Evolutionary conservation across 2,888 invertebrate genomes (phyloP).

Genomic region (Eretmocerus hayati): DNA sequence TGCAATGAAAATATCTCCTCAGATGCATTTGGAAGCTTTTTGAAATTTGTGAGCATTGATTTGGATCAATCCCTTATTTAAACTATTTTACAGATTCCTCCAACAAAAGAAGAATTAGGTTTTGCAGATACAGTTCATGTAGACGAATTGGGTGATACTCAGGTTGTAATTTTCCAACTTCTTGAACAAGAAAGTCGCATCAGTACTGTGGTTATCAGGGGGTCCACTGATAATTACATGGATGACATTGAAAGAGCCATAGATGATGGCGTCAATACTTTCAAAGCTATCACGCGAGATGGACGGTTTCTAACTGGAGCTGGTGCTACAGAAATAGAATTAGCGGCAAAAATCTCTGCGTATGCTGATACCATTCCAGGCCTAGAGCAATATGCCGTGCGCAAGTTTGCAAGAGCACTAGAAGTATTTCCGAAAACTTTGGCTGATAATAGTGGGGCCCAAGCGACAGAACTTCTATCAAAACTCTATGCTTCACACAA

Average conservation of each 20-base stretch:
- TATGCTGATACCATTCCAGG: conserved; percentile 91
- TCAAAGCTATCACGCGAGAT: conserved; percentile 81
- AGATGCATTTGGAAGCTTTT: no score
- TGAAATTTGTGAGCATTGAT: not conserved
- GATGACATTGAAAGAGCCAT: conserved; percentile 97
- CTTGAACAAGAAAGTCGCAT: conserved; percentile 78
- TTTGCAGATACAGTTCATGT: conserved; percentile 82
- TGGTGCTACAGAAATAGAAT: conserved; percentile 90
- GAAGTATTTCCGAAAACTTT: conserved; percentile 87
- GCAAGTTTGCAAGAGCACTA: conserved; percentile 84
- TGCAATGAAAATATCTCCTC: no score
- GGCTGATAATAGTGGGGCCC: conserved; percentile 90
- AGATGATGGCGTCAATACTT: conserved; percentile 98
- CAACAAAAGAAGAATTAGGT: conserved; percentile 85
- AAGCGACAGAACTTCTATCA: conserved; percentile 78
- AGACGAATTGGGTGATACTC: conserved; percentile 93
- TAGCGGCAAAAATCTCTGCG: conserved; percentile 77
- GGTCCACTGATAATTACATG: conserved; percentile 96
- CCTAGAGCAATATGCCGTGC: conserved; percentile 92
- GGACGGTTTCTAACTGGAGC: conserved; percentile 83
- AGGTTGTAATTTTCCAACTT: conserved; percentile 88
- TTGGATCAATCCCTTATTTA: not conserved
- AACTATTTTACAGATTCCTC: conserved; percentile 52
- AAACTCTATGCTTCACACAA: conserved; percentile 92
- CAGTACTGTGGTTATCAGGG: conserved; percentile 89